Conservation (phyloP, 2,797 vertebrate genomes). For the Adelosebastes latens region DNA sequence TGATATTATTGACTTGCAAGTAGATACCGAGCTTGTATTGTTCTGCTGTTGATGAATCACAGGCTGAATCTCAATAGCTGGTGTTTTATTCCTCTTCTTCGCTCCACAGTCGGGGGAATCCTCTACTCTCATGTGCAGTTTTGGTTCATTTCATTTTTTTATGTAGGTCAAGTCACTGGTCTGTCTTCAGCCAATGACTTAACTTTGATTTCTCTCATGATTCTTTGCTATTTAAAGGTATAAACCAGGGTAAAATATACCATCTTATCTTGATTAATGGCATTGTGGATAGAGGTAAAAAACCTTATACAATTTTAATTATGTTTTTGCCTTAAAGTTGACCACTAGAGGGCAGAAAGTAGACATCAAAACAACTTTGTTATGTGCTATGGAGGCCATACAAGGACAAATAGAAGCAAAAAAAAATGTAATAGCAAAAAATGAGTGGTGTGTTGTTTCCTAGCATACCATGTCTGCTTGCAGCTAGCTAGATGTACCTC, state of each 20-base stretch:
- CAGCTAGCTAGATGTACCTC: background rate
- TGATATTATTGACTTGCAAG: background rate
- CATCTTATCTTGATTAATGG: background rate
- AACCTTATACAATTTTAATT: background rate
- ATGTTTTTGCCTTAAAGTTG: background rate
- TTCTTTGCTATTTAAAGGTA: background rate
- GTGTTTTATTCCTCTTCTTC: background rate
- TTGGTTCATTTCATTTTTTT: background rate
- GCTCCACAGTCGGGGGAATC: background rate
- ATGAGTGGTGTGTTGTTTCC: background rate
- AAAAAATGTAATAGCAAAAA: too few relatives aligned
- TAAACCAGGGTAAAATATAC: background rate
- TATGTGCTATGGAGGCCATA: background rate
- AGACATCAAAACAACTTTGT: background rate
- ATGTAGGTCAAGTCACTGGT: background rate
- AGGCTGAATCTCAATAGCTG: background rate
- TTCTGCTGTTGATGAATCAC: slow-evolving; percentile 2
- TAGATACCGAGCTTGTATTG: background rate
- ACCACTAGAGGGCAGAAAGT: background rate
- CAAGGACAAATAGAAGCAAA: background rate
- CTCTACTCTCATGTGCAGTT: background rate
- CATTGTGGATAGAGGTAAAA: background rate
- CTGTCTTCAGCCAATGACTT: background rate
- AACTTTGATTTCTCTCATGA: background rate
- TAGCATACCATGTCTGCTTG: background rate